Evolutionary conservation across 2,113 vertebrate species (phyloP).

Genomic region (Callipepla squamata): DNA sequence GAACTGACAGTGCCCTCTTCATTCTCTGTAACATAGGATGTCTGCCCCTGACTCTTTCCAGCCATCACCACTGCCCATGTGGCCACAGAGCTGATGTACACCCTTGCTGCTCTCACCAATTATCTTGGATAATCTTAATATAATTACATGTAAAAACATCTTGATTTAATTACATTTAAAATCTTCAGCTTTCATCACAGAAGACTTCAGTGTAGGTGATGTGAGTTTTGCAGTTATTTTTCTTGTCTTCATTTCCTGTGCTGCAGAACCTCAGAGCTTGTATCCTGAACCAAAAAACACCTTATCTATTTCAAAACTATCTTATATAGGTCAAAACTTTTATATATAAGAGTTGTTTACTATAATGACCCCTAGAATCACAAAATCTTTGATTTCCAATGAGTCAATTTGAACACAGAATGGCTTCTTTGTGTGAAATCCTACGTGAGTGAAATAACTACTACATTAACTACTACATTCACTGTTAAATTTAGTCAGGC

Average conservation of each 20-base stretch:
- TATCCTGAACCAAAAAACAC: not conserved
- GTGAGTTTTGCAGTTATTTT: not conserved
- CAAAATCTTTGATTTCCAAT: not conserved
- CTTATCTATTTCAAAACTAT: not conserved
- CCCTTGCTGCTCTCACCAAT: not conserved
- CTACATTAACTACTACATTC: not conserved
- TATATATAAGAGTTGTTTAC: not conserved
- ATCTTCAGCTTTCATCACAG: not conserved
- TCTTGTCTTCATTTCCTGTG: not conserved
- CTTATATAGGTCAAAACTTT: not conserved
- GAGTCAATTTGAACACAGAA: not conserved
- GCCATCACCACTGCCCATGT: not conserved
- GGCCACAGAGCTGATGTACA: not conserved
- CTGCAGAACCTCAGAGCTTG: not conserved
- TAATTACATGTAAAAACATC: not conserved
- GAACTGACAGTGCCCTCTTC: too few species aligned
- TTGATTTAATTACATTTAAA: not conserved
- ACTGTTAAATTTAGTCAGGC: not conserved
- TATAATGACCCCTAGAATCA: not conserved
- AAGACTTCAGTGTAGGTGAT: not conserved
- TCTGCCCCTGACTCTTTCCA: not conserved
- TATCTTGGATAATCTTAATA: not conserved
- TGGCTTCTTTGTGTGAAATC: not conserved
- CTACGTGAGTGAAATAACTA: not conserved
- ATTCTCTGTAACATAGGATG: fast-evolving